These are phyloP conservation scores for Stratiolaelaps scimitus DNA, from an alignment of 1,140 invertebrate genomes.

Conservation along the genomic window DNA sequence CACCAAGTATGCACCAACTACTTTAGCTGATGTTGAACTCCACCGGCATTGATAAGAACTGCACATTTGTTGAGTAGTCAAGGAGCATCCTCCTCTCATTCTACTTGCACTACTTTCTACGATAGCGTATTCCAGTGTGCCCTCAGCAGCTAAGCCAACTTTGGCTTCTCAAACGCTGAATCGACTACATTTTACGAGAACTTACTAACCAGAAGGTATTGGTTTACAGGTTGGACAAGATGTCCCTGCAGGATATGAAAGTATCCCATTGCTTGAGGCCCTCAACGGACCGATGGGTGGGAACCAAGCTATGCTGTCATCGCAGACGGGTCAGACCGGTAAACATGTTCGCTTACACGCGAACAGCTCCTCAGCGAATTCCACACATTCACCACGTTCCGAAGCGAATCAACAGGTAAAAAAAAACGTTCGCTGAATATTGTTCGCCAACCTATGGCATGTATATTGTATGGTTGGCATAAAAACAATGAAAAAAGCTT, in stretches of 20 bases:
- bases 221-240: conserved; percentile 51
- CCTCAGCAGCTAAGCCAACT: conserved; percentile 30
- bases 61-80: neutral
- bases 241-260: conserved; percentile 82
- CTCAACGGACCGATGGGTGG: conserved; percentile 67
- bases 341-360: too few relatives aligned
- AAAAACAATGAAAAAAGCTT: too few relatives aligned
- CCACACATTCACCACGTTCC: too few relatives aligned
- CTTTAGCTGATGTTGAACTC: neutral
- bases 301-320: neutral
- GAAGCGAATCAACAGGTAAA: too few relatives aligned
- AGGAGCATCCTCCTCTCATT: neutral
- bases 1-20: neutral
- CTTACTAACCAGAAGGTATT: conserved; percentile 27
- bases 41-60: neutral
- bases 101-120: too few relatives aligned
- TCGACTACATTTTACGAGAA: conserved; percentile 23
- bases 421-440: too few relatives aligned
- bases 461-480: too few relatives aligned
- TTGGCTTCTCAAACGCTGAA: conserved; percentile 1
- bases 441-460: too few relatives aligned
- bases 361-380: too few relatives aligned
- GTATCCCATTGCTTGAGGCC: conserved; percentile 90
- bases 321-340: neutral
- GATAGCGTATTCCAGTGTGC: too few relatives aligned